Base-by-base conservation (phyloP, 2,888 invertebrate genomes). In the Mythimna albipuncta region DNA sequence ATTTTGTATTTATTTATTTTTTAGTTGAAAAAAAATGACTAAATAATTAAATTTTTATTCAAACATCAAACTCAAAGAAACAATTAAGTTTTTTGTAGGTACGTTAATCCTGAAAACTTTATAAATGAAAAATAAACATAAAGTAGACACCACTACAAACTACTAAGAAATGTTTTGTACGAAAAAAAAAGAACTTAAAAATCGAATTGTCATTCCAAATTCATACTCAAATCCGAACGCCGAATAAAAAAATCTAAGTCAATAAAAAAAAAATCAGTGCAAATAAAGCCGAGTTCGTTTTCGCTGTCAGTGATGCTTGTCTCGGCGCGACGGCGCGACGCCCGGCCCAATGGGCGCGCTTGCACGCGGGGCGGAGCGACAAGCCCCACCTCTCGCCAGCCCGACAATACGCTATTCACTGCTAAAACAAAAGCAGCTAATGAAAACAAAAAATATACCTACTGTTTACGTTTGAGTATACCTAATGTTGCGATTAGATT, bases 281-380 rank as follows among this genome's bases (percentile, higher is more conserved):
- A 69, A 84, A 81, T 77, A 84, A 64, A 68, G 52, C 66, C 13
- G 61, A 64, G 58, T 83, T 81, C 70, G 76, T 80, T 81, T 83
- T 80, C 84, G 67, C 67, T 70, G 21, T 84, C 77, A 69, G 55
- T 72, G 72, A 81, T 68, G 77, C 72, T 84, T 69, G 71, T 76
- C 69, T 54, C 66, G 82, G 65, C 81, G 68, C 64, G 3, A 68
- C 81, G 54, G 68, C 81, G 75, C 69, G 84, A 83, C 81, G 81
- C 69, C 78, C 92, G 91, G 93, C 94, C 95, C 94, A 93, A 90
- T 92, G 93, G 90, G 92, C 93, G 94, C 92, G 94, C 93, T 90
- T 91, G 84, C 81, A 88, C 68, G 70, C 88, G 89, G 87, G 95
- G 95, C 94, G 95, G 93, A 77, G 90, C 92, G 82, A 73, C 57